Base-by-base conservation (phyloP, 2,888 invertebrate genomes). In the Cephus sareptanus region DNA sequence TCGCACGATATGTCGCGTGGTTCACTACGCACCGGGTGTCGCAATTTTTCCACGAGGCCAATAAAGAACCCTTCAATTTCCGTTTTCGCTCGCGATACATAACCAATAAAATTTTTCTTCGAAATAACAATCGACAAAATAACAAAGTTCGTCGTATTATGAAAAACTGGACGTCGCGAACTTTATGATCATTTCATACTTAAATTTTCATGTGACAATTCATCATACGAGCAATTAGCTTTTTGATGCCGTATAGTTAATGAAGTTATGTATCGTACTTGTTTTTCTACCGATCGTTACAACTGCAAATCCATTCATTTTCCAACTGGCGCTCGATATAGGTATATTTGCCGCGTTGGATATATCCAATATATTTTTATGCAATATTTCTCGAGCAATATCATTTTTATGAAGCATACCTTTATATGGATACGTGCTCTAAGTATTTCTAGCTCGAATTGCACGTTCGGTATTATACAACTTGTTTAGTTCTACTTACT, bases 1-100 rank as follows among this genome's bases (percentile, higher is more conserved):
- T 87, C 89, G 87, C 87, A 86, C 86, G 89, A 87, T 88, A 86
- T 77, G 86, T 86, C 88, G 86, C 87, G 85, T 87, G 86, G 86
- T 85, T 86, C 83, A 82, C 85, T 83, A 82, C 79, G 83, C 87
- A 88, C 84, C 85, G 88, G 86, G 87, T 88, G 87, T 87, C 83
- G 77, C 79, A 40, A 68, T 35, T 77, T 80, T 81, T 81, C 79
- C 33, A 34, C 33, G 71, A 71, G 12, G 23, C 23, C 56, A 23
- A 56, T 3, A 23, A 9, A 9, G 23, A 56, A 23, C 9, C 23
- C 56, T 56, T 56, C 2, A 23, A 56, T 23, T 56, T 56, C 9
- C 9, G 9, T 56, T 56, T 23, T 23, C 23, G 56, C 56, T 23
- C 15, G 6, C 56, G 9, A 6, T 56, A 2, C 23, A 9, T 56